Conservation (phyloP, 2,888 invertebrate species). For the Catocala sponsa region DNA sequence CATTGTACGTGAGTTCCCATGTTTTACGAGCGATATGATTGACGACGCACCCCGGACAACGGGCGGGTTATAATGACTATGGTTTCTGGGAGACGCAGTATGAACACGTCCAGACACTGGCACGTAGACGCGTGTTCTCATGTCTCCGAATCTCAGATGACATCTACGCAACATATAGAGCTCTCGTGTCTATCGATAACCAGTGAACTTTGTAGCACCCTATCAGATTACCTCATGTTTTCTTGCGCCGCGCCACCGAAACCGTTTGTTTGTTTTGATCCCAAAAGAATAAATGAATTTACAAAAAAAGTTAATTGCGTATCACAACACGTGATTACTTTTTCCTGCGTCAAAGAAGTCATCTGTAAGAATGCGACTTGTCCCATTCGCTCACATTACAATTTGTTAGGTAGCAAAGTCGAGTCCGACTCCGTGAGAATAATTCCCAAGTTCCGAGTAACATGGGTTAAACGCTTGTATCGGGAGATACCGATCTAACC, state of each 20-base stretch:
- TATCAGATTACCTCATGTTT: conserved; percentile 46
- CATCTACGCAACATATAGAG: conserved; percentile 50
- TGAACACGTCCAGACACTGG: conserved; percentile 62
- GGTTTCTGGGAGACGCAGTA: conserved; percentile 65
- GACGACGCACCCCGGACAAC: conserved; percentile 68
- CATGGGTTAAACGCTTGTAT: conserved; percentile 87
- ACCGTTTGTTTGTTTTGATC: conserved; percentile 23
- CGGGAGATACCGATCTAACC: conserved; percentile 85
- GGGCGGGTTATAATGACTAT: conserved; percentile 57
- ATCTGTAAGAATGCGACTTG: conserved; percentile 58
- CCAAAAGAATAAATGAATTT: conserved; percentile 25
- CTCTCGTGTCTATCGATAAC: conserved; percentile 39
- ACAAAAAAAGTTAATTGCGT: conserved; percentile 42
- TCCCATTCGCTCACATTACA: conserved; percentile 74
- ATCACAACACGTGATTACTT: conserved; percentile 45
- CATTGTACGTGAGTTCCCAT: conserved; percentile 61
- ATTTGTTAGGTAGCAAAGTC: conserved; percentile 76
- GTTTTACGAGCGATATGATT: conserved; percentile 75
- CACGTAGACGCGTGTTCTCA: conserved; percentile 63
- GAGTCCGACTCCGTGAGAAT: conserved; percentile 79
- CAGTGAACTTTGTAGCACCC: conserved; percentile 46
- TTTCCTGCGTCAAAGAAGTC: conserved; percentile 48
- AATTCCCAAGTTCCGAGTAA: conserved; percentile 82
- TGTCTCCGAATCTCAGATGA: conserved; percentile 56
- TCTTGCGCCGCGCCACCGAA: not conserved